Percentiles rank a stretch among this genome's conserved stretches.
Conservation (phyloP, 2,113 vertebrate genomes). For the Recurvirostra avosetta region DNA sequence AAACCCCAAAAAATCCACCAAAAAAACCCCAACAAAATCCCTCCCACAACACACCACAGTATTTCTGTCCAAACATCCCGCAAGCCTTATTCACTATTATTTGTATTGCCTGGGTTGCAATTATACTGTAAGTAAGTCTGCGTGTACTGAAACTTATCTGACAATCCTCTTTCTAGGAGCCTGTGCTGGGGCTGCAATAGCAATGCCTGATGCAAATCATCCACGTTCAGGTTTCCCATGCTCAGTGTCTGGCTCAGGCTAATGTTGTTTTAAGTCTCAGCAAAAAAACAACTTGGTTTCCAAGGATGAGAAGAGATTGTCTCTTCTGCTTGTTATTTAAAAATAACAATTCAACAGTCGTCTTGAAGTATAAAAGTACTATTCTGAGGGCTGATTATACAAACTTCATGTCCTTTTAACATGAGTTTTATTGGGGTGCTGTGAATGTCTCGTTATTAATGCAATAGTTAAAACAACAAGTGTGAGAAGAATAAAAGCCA, state of each 20-base stretch:
- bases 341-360: neutral
- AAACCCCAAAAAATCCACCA: too few species aligned
- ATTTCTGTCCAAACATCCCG: neutral
- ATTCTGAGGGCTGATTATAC: neutral
- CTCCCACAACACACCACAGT: neutral
- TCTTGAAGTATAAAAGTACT: neutral
- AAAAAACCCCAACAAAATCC: neutral
- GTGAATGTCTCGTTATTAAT: neutral
- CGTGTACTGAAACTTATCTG: neutral
- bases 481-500: neutral
- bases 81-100: neutral
- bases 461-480: neutral
- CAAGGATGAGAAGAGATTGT: slow-evolving; percentile 15
- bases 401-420: neutral
- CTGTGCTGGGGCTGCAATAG: neutral
- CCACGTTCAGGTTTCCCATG: neutral
- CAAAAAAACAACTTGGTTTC: neutral
- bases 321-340: slow-evolving; percentile 30
- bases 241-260: slow-evolving; percentile 1
- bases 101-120: neutral
- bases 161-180: neutral
- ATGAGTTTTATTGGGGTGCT: neutral
- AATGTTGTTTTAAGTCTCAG: slow-evolving; percentile 14
- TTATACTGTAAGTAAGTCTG: neutral
- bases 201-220: neutral